These are phyloP conservation scores for Spizaetus ornatus DNA, from an alignment of 2,113 vertebrate species.

Conservation along the genomic window DNA sequence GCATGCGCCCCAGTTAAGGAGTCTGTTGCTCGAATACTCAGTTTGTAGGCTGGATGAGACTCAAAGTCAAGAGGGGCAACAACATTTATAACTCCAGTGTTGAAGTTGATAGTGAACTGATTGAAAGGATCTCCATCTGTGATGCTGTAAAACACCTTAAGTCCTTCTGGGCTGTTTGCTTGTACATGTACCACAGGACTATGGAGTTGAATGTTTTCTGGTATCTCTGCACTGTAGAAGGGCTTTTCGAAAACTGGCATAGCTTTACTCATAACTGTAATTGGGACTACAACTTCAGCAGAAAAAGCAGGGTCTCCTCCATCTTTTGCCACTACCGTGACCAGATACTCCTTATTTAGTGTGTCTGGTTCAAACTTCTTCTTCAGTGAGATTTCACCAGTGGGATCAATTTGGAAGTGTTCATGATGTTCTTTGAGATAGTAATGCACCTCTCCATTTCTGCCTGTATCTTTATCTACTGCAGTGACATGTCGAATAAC, in stretches of 20 bases:
- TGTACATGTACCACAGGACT: constrained; percentile 92
- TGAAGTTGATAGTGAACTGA: constrained; percentile 94
- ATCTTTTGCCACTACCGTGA: constrained; percentile 87
- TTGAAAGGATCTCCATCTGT: constrained; percentile 90
- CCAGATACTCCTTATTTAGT: constrained; percentile 84
- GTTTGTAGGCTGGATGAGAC: constrained; percentile 91
- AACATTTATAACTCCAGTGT: constrained; percentile 91
- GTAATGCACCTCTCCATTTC: constrained; percentile 86
- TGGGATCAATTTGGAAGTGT: constrained; percentile 83
- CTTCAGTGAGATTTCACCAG: constrained; percentile 86
- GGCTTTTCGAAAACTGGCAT: constrained; percentile 94
- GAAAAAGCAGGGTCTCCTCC: constrained; percentile 85
- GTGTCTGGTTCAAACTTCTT: constrained; percentile 85
- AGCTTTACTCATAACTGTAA: constrained; percentile 91
- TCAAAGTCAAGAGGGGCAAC: constrained; percentile 90
- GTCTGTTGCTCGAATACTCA: constrained; percentile 89
- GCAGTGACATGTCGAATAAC: constrained; percentile 84
- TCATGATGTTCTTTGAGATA: constrained; percentile 84
- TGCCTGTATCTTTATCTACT: constrained; percentile 84
- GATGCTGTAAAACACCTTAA: constrained; percentile 92
- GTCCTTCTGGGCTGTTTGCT: constrained; percentile 91
- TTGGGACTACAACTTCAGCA: constrained; percentile 82
- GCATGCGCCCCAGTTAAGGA: constrained; percentile 88
- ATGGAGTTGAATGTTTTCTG: constrained; percentile 87
- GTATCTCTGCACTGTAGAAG: constrained; percentile 93